These are phyloP conservation scores for Alviniconcha strummeri DNA, from an alignment of 2,888 invertebrate genomes.

Conservation along the genomic window DNA sequence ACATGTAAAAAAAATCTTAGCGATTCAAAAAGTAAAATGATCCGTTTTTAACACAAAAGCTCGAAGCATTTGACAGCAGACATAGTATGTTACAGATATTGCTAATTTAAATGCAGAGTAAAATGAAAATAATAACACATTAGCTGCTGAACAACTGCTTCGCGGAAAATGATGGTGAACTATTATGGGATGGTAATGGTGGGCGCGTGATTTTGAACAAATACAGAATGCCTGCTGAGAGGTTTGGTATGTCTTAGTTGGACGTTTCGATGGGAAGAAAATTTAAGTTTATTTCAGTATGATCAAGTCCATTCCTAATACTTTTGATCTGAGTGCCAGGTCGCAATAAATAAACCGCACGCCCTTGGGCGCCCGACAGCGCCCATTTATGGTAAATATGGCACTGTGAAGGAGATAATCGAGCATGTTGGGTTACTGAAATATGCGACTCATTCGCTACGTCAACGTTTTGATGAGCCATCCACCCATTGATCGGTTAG, in stretches of 20 bases:
- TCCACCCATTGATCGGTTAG: neutral
- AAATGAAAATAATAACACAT: neutral
- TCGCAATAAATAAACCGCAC: slow-evolving; percentile 29
- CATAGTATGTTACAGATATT: no score
- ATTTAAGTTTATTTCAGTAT: slow-evolving; percentile 5
- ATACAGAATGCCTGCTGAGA: slow-evolving; percentile 64
- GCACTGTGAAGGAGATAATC: slow-evolving; percentile 39
- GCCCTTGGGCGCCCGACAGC: slow-evolving; percentile 36
- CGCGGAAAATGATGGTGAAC: slow-evolving; percentile 44
- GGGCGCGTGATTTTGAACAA: slow-evolving; percentile 76
- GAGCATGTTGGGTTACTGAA: slow-evolving; percentile 38
- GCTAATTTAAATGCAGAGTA: no score
- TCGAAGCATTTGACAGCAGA: no score
- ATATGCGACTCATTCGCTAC: slow-evolving; percentile 37
- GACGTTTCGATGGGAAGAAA: slow-evolving; percentile 28
- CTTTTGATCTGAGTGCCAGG: slow-evolving; percentile 17
- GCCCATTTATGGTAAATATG: slow-evolving; percentile 45
- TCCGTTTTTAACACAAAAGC: no score
- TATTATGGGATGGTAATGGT: slow-evolving; percentile 74
- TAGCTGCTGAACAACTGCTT: slow-evolving; percentile 32
- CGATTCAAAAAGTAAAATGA: no score
- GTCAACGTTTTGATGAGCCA: neutral
- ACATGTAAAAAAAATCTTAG: no score
- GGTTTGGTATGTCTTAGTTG: slow-evolving; percentile 43
- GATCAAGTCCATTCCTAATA: slow-evolving; percentile 24